These are phyloP conservation scores for Mandrillus leucophaeus DNA, from an alignment of 2,113 vertebrate species.

Conservation along the genomic window DNA sequence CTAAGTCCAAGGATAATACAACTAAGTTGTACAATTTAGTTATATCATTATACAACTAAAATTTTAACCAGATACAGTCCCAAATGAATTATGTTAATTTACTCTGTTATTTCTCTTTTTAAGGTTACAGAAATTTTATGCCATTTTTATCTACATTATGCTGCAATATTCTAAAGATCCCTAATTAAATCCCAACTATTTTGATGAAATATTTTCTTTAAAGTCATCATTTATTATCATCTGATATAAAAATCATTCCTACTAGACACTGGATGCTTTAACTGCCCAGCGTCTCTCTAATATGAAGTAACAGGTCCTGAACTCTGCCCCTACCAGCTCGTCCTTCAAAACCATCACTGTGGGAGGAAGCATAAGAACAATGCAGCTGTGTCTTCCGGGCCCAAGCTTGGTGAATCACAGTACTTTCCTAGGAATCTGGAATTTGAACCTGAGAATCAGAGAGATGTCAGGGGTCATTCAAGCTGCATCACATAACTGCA, in stretches of 20 bases:
- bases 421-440: not conserved
- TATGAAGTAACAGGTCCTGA: not conserved
- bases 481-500: not conserved
- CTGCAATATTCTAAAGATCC: not conserved
- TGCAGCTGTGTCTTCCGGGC: not conserved
- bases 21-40: not conserved
- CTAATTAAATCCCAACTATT: not conserved
- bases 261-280: not conserved
- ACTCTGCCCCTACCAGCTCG: not conserved
- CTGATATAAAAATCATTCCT: not conserved
- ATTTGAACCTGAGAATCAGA: not conserved
- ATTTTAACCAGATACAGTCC: conserved; percentile 55
- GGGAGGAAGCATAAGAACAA: not conserved
- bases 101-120: not conserved
- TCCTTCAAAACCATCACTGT: not conserved
- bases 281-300: not conserved
- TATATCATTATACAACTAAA: conserved; percentile 53
- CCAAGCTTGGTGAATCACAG: not conserved
- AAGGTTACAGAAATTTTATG: not conserved
- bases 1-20: conserved; percentile 1
- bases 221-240: not conserved
- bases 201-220: conserved; percentile 1
- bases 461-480: not conserved
- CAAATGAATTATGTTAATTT: conserved; percentile 9
- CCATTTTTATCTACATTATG: not conserved